Evolutionary conservation across 2,797 vertebrate genomes (phyloP), one percentile per base, ranked within the genome.

Genomic region (Mormyrops boulengeri): DNA sequence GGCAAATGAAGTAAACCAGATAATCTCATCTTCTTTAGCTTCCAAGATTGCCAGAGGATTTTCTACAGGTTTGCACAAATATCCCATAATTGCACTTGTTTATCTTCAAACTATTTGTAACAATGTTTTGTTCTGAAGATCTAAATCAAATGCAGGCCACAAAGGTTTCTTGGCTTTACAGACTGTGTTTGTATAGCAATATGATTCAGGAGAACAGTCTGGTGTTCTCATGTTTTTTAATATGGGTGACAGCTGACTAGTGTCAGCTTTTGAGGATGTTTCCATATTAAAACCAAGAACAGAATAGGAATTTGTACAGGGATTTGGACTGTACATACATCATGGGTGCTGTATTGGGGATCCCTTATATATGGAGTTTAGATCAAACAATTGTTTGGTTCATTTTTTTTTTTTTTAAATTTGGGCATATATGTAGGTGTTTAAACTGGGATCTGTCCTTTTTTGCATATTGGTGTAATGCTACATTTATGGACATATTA

Each of bases 141-240:
- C 44, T 85, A 52, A 85, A 50, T 85, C 4, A 50, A 85, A 52
- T 85, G 47, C 11, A 52, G 82, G 11, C n/a, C 47, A 30, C 44
- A 12, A 85, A 52, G 47, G 82, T 26, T 26, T 50, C 47, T 85
- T 26, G n/a, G 82, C 22, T 22, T 22, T 52, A 50, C 82, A 85
- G 9, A 52, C 47, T 26, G 82, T 84, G 80, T 85, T 85, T 85
- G 82, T 52, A 85, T 52, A 85, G 47, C 19, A 8, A 26, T n/a
- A 26, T 85, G 82, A 85, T 26, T 85, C 44, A 85, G 82, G 47
- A 50, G 82, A 85, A 12, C 44, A 44, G 82, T 52, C 82, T 50
- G n/a, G n/a, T 85, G n/a, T 85, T 85, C 82, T 85, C 49, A 22
- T 85, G 44, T 85, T 52, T n/a, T 47, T 49, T 85, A 85, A 50